Base-by-base conservation (phyloP, 2,113 vertebrate species). In the Mohoua ochrocephala region DNA sequence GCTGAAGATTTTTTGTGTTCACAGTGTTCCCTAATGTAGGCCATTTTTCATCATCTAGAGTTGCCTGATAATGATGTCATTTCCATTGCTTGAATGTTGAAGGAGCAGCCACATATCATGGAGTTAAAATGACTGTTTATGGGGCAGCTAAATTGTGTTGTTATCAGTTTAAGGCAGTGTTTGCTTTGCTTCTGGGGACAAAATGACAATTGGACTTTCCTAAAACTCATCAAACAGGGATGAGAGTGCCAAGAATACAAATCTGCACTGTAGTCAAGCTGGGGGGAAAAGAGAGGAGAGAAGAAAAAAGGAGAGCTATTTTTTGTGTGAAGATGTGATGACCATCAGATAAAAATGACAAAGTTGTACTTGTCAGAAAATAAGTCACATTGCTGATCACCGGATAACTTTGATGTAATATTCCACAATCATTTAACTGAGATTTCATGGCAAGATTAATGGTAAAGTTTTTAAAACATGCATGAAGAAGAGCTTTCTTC, bases 11-110 rank as follows among this genome's bases (percentile, higher is more conserved):
- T 96, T 95, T 95, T 81, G 73, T 89, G 86, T 97, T 97, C 95
- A 93, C 95, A 97, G 89, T 96, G 94, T 97, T 98, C 98, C 93
- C 89, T 98, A 98, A 97, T 97, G 90, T 89, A 95, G 80, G 80
- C 93, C 93, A 97, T 98, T 97, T 97, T 97, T 98, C 97, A 97
- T 97, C 95, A 97, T 97, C 96, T 97, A 94, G 91, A 96, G 78
- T 95, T 41, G 73, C 76, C 84, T 97, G 97, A 97, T 97, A 98
- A 97, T 97, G 93, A 97, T 98, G 95, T 97, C 42, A 96, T 98
- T 98, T 97, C 97, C 96, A 98, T 92, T 96, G 95, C 97, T 97
- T 97, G 97, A 96, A 97, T 95, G 86, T 96, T 83, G 78, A 98
- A 95, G 93, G 85, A 92, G 80, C 77, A 96, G 96, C 80, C 96